These are phyloP conservation scores for Drosophila micromelanica DNA, from an alignment of 1,140 invertebrate genomes.

Conservation along the genomic window DNA sequence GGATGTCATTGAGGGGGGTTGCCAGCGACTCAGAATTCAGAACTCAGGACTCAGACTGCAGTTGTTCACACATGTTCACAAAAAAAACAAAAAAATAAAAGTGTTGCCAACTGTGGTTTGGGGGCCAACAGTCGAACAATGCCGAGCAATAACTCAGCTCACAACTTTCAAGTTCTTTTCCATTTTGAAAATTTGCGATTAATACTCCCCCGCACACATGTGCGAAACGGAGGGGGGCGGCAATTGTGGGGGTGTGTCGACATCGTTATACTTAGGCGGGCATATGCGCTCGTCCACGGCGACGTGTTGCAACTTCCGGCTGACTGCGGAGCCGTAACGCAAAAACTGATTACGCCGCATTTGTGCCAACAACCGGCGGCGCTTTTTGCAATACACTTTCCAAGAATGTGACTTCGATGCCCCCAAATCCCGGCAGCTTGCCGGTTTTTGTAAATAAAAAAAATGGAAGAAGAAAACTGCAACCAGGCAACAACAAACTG, in stretches of 20 bases:
- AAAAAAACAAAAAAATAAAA: slow-evolving; percentile 44
- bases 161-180: slow-evolving; percentile 44
- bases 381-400: slow-evolving; percentile 64
- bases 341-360: slow-evolving; percentile 78
- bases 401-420: slow-evolving; percentile 67
- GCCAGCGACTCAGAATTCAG: not conserved
- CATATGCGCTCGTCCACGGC: slow-evolving; percentile 60
- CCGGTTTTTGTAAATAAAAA: slow-evolving; percentile 45
- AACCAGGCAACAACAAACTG: slow-evolving; percentile 26
- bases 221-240: slow-evolving; percentile 14
- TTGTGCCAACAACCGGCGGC: slow-evolving; percentile 71
- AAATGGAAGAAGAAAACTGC: slow-evolving; percentile 10
- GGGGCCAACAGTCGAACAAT: slow-evolving; percentile 43
- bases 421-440: not conserved
- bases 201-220: slow-evolving; percentile 32
- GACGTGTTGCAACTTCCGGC: slow-evolving; percentile 77
- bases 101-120: slow-evolving; percentile 54
- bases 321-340: slow-evolving; percentile 22
- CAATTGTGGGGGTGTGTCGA: slow-evolving; percentile 67
- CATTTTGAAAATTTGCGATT: slow-evolving; percentile 58
- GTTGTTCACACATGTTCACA: slow-evolving; percentile 81
- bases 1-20: slow-evolving; percentile 30
- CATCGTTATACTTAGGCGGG: slow-evolving; percentile 45
- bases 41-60: slow-evolving; percentile 35
- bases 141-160: slow-evolving; percentile 60